Evolutionary conservation across 30 jellyfish, hydroid and myxozoan species (phyloP), one percentile per base, ranked within the genome.

Genomic region (Aurelia sp.): DNA sequence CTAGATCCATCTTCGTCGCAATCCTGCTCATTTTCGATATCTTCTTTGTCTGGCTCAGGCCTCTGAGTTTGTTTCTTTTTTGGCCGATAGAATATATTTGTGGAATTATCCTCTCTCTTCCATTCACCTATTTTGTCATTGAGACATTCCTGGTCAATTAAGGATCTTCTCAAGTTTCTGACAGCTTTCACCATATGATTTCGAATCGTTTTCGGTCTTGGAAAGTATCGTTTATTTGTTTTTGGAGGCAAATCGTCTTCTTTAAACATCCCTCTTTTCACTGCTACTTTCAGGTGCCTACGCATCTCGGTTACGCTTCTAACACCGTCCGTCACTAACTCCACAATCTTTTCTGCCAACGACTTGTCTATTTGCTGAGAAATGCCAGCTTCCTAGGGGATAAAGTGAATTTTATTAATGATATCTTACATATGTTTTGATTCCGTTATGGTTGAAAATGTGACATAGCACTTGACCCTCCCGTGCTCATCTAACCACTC

Each of bases 271-370:
- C 17, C 21, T 16, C 19, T 10, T 21, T 44, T 70, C 13, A 70
- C 81, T 13, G 17, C 18, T 13, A 70, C 27, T 70, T 33, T 16
- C 21, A 70, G 81, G 65, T 70, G 81, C 17, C 81, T 21, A 10
- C 64, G 61, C 81, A 70, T 70, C 24, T 70, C 81, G 13, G 12
- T 70, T 15, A 70, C 81, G 40, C 27, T 70, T 15, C 22, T 13
- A 18, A 70, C 81, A 18, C 81, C 81, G 21, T 70, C 81, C 17
- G 16, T 30, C 30, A 70, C 81, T 15, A 70, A 68, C 65, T 70
- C 81, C 17, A 17, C 81, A 18, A 70, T 70, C 27, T 70, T 70
- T n/a, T 33, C 33, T 19, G 69, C 61, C 27, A 70, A 20, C 24
- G 12, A 10, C n/a, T 70, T 13, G 69, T 70, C 81, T 10, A 70